Evolutionary conservation across 2,888 invertebrate genomes (phyloP), one percentile per base, ranked within the genome.

Genomic region (Dicranocentrus wangi): DNA sequence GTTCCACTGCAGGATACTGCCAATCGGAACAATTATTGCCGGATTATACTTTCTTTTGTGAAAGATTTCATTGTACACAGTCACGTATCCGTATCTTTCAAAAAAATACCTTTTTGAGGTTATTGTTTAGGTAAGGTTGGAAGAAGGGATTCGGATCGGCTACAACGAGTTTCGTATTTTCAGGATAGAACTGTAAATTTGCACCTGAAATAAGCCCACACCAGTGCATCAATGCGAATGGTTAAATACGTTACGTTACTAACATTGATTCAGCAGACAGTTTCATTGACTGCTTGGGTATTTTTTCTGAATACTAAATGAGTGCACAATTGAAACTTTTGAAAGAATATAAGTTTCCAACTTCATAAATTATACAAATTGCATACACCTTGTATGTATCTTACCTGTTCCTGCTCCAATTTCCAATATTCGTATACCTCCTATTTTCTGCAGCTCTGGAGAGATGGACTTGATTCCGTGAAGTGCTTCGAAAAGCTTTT

Each of bases 391-490:
- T 66, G 21, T 43, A 25, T 21, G 5, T 8, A n/a, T n/a, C 15
- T 47, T 70, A 85, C 85, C 85, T 53, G 83, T 69, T 21, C 86
- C 86, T 39, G 81, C 82, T 39, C 86, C 86, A 68, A 86, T 82
- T 65, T 86, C 86, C 23, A 86, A 71, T 28, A 86, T 82, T 19
- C 86, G 51, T 10, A 85, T 51, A 1, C 65, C 15, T 42, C 81
- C 82, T 23, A 51, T 43, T 28, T 84, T 79, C 13, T 63, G 60
- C 28, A 82, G 42, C 27, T 78, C 80, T 0, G 79, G 68, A 28
- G 82, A 63, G 27, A 61, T 72, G 0, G 84, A 83, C 42, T 81
- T 69, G 13, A 83, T 19, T 3, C 68, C n/a, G 8, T 72, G 69
- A 17, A 85, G 28, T 17, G 70, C 60, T 13, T 82, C 72, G 69